A percentile compares a stretch with the other conserved stretches of the same genome.
Conservation (phyloP, 2,113 vertebrate genomes). For the Tragulus kanchil region DNA sequence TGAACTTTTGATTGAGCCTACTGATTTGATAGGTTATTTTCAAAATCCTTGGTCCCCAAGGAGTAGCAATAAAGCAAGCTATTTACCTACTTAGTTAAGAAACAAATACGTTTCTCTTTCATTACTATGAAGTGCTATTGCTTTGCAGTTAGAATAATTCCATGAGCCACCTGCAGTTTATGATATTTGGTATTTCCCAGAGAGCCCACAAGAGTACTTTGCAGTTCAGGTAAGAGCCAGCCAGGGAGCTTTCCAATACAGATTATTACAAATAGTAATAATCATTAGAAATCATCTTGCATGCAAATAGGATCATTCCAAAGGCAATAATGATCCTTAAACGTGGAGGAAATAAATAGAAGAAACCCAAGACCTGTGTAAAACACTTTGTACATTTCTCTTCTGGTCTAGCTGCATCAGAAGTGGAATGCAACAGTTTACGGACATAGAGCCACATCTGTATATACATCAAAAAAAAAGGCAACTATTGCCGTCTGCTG, state of each 20-base stretch:
- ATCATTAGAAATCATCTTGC: constrained; percentile 81
- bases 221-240: constrained; percentile 81
- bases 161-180: constrained; percentile 82
- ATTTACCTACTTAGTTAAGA: constrained; percentile 85
- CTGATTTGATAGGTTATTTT: constrained; percentile 74
- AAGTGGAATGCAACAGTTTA: constrained; percentile 46
- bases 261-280: constrained; percentile 84
- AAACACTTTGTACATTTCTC: constrained; percentile 3
- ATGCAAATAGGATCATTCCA: constrained; percentile 78
- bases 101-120: constrained; percentile 82
- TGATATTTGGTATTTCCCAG: constrained; percentile 74
- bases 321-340: constrained; percentile 73
- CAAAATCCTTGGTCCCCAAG: constrained; percentile 72
- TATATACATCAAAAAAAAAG: background rate
- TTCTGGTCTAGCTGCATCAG: background rate
- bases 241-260: constrained; percentile 80
- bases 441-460: background rate
- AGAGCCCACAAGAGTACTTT: constrained; percentile 78
- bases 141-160: constrained; percentile 77
- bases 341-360: constrained; percentile 57
- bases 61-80: constrained; percentile 77
- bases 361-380: constrained; percentile 47
- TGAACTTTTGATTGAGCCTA: no score
- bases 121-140: constrained; percentile 78
- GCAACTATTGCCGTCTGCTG: background rate